Evolutionary conservation across 53 echinoderm and acorn worm species (phyloP), one percentile per base, ranked within the genome.

Genomic region (Holothuria leucospilota): DNA sequence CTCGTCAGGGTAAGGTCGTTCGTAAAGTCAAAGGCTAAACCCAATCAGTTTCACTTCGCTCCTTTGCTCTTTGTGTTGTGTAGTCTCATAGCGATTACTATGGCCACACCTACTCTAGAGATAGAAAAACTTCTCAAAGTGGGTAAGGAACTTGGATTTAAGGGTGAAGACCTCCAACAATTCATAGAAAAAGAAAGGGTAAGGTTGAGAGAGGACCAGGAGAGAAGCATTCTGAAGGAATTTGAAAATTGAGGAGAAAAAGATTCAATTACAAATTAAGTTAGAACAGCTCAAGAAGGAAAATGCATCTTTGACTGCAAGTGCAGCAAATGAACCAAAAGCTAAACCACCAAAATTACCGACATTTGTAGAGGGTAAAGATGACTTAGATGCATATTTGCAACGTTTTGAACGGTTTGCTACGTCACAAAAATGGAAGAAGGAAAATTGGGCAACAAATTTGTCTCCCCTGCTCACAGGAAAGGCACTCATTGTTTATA

Each of bases 301-400:
- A 5, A 28, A 64, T 13, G 8, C 49, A 49, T 49, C 49, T 4
- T 49, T 49, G 6, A 49, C 9, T 28, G 64, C 64, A 9, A 9
- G 0, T 6, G n/a, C n/a, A n/a, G n/a, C n/a, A n/a, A 23, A 23
- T 25, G 3, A 64, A 25, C 28, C 5, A 6, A 64, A 28, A 0
- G 64, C 64, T 25, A 64, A 64, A 64, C 84, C 13, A 21, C 84
- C 66, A 24, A 84, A 67, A 71, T 2, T 66, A 16, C 84, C 84
- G 4, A 39, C n/a, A 27, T 84, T 84, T 67, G 58, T 58, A 9
- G 86, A 86, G 53, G 73, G 60, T 3, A 86, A 52, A 23, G 60
- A 86, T 71, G 60, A 86, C 25, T 77, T 86, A 73, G 86, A 86
- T 60, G 86, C 86, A 20, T 86, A 72, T 34, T n/a, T 86, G 0